phyloP scores from a whole-genome alignment of 2,113 vertebrate species.

The Lagenorhynchus albirostris region DNA sequence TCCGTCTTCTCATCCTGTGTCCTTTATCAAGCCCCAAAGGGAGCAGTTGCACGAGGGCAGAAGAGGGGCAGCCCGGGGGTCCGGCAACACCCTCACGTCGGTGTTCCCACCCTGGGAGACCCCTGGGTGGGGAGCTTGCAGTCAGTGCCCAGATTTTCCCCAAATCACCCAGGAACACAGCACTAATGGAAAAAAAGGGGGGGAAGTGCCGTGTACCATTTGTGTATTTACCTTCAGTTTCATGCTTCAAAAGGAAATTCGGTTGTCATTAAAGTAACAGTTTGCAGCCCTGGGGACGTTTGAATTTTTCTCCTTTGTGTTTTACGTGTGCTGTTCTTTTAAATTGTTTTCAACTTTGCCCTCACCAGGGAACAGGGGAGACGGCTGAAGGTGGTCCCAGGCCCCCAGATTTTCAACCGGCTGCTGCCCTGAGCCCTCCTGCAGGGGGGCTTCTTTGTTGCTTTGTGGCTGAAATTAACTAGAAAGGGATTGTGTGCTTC shows the following conservation, averaged over 20 bases:
- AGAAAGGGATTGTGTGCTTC: neutral
- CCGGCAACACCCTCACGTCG: too few species aligned
- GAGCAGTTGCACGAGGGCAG: neutral
- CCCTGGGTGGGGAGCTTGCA: accelerated
- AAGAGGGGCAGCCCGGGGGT: accelerated
- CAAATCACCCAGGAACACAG: neutral
- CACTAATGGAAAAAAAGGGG: neutral
- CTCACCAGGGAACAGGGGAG: neutral
- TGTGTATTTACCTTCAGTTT: neutral
- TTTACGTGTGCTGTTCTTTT: neutral
- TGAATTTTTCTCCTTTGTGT: neutral
- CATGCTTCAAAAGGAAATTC: neutral
- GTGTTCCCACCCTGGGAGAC: neutral
- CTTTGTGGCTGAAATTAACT: neutral
- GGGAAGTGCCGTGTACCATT: accelerated
- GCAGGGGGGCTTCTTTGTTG: neutral
- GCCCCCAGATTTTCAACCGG: neutral
- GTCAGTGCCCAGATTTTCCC: neutral
- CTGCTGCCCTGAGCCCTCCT: accelerated
- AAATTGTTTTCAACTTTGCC: neutral
- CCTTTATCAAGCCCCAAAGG: neutral
- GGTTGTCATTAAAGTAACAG: neutral
- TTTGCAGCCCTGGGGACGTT: neutral
- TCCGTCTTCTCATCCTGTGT: neutral
- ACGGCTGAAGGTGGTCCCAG: neutral